These are phyloP conservation scores for Stenurella melanura DNA, from an alignment of 2,888 invertebrate genomes.

Conservation along the genomic window DNA sequence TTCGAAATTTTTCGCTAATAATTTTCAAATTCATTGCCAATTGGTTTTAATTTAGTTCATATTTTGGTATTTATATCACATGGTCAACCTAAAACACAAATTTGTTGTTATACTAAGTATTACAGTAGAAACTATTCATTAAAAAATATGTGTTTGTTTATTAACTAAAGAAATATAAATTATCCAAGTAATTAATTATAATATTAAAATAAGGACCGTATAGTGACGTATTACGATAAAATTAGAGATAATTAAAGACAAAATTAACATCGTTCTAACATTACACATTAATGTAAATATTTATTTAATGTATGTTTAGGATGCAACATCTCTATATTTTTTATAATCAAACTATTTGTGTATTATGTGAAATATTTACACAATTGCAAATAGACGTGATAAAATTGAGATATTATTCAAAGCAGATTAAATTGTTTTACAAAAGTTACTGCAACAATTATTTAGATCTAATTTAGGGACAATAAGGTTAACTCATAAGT, in stretches of 20 bases:
- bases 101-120: conserved; percentile 17
- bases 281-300: not conserved
- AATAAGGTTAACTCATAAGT: no score
- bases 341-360: no score
- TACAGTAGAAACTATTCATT: not conserved
- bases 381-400: no score
- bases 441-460: no score
- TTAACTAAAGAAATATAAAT: not conserved
- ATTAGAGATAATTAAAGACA: not conserved
- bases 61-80: conserved; percentile 38
- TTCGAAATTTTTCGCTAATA: conserved; percentile 23
- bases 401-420: no score
- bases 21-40: conserved; percentile 30
- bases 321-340: not conserved
- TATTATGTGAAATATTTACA: no score
- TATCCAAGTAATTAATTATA: not conserved
- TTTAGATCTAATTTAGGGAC: no score
- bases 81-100: conserved; percentile 36
- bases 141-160: not conserved
- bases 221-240: not conserved
- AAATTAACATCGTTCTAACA: not conserved
- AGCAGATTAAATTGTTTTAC: no score
- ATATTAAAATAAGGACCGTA: not conserved
- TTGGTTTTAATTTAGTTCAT: conserved; percentile 32
- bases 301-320: not conserved